A percentile compares a stretch with the other conserved stretches of the same genome.
Conservation (phyloP, 2,888 invertebrate species). For the Diachrysia chrysitis region DNA sequence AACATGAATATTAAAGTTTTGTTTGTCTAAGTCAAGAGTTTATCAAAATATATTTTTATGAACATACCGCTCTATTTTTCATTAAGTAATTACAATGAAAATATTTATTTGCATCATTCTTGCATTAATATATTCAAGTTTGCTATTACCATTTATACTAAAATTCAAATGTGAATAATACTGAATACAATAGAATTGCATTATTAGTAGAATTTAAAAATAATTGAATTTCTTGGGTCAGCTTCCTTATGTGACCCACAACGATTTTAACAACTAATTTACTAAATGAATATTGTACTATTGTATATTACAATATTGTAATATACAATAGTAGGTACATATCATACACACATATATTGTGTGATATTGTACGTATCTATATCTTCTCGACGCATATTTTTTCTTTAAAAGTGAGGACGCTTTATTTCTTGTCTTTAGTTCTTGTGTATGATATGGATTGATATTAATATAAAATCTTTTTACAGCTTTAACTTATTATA, state of each 20-base stretch:
- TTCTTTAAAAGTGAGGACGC: neutral
- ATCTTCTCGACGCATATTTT: neutral
- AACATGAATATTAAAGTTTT: too few relatives aligned
- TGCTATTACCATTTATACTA: slow-evolving; percentile 29
- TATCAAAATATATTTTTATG: too few relatives aligned
- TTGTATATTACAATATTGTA: too few relatives aligned
- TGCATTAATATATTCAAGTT: slow-evolving; percentile 41
- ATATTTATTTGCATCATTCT: slow-evolving; percentile 18
- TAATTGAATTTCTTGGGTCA: slow-evolving; percentile 1
- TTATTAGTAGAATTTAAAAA: slow-evolving; percentile 1
- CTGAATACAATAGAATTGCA: slow-evolving; percentile 48
- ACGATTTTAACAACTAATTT: neutral
- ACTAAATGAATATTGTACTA: neutral
- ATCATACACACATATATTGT: too few relatives aligned
- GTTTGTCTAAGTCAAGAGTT: too few relatives aligned
- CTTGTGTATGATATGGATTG: too few relatives aligned
- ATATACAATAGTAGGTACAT: too few relatives aligned
- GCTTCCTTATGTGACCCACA: neutral
- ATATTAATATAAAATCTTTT: too few relatives aligned
- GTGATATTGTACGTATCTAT: too few relatives aligned
- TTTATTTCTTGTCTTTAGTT: too few relatives aligned
- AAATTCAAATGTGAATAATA: slow-evolving; percentile 34
- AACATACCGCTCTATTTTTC: neutral
- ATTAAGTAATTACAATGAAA: too few relatives aligned
- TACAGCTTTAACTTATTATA: too few relatives aligned